Base-by-base conservation (phyloP, 2,113 vertebrate species). In the Sylvilagus bachmani region DNA sequence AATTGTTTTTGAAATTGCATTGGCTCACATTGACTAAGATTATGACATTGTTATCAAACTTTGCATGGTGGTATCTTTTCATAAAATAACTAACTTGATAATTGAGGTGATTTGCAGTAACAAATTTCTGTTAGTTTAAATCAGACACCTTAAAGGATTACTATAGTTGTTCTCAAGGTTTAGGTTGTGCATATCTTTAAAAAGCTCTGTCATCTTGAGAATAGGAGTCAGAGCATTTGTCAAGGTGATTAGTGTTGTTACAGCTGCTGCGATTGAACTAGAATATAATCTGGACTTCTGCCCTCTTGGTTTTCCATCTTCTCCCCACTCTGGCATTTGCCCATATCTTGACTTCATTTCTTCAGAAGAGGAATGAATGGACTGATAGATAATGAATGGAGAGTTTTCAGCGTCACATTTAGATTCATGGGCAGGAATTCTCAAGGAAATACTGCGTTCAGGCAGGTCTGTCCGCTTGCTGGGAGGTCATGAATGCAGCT, bases 351-450 rank as follows among this genome's bases (percentile, higher is more conserved):
- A 4, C 51, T 90, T 44, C 5, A 10, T 84, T 44, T 74, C 25
- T 74, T 71, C 22, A 38, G 55, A 86, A 86, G 44, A 80, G 5
- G 33, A 44, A 73, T 74, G 6, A 36, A 16, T 79, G 16, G 8
- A 74, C 83, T 94, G 78, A 19, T 90, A 86, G 86, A 38, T 17
- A 81, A 70, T 3, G 17, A 36, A 22, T 84, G 22, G 81, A 91
- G 33, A 78, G 10, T 71, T 94, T 87, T 78, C 53, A 85, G 33
- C 21, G 51, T 86, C n/a, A 95, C 73, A 88, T 83, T 31, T 66
- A 71, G 31, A n/a, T 88, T 81, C 61, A 67, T 13, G 36, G 62
- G 29, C 64, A 96, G 58, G 82, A 90, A 22, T 70, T 90, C 95
- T 89, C 82, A 93, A 75, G 61, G 78, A 83, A 79, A 36, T 64